Evolutionary conservation across 2,888 invertebrate genomes (phyloP), one percentile per base, ranked within the genome.

Genomic region (Pollenia angustigena): DNA sequence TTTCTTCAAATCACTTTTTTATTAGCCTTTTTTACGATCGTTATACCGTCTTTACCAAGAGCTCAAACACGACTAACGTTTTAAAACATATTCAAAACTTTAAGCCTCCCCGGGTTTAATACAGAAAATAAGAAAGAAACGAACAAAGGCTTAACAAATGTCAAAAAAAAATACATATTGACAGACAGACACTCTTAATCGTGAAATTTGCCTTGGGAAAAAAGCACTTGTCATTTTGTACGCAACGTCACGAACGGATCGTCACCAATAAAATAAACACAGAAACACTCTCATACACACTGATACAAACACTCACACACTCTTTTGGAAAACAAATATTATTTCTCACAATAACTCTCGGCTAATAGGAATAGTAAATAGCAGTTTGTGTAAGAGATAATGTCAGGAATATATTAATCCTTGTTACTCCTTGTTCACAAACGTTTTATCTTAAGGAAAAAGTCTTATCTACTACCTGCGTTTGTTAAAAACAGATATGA

Each of bases 61-160:
- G 87, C 69, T 87, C 84, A 81, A 62, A 64, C 68, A 74, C 72
- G 56, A 87, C 87, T 87, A 80, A 87, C 72, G 78, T 79, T 68
- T 80, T 85, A 60, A 76, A 84, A 60, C 56, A 44, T 84, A 69
- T 75, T 78, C 84, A 81, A 86, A 88, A 89, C 88, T 87, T 88
- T 75, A 79, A 78, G 81, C 71, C 76, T 86, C 48, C 87, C 75
- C 80, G 68, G 80, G 66, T 83, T 78, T 71, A 71, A 52, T 54
- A 18, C 42, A 60, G 6, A 56, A 66, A 54, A 54, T 48, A 46
- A 1, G 44, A n/a, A 18, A 48, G 42, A 74, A 81, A 62, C 81
- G 75, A 85, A 82, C 85, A 87, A 83, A 81, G 78, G 62, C 81
- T 76, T 56, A 80, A 56, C 75, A 81, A 83, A 81, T 81, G 78